These are phyloP conservation scores for Falco biarmicus DNA, from an alignment of 2,797 vertebrate genomes.

Conservation along the genomic window DNA sequence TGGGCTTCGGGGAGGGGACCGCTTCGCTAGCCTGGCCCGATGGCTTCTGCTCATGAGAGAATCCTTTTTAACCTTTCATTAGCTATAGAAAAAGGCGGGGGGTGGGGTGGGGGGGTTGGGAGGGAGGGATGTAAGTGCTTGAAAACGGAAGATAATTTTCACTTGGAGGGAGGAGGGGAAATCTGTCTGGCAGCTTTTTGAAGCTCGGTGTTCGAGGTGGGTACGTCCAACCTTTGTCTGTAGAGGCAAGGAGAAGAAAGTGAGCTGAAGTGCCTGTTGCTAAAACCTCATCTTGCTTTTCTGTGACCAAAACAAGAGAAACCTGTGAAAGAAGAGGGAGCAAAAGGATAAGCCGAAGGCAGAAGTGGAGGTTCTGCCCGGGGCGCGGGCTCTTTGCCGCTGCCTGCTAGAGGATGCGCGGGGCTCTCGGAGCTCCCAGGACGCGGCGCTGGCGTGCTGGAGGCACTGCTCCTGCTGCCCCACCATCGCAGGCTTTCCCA, in stretches of 20 bases:
- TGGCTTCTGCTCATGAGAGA: not conserved
- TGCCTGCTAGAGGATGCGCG: not conserved
- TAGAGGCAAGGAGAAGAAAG: not conserved
- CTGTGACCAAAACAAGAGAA: not conserved
- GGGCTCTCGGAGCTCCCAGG: not conserved
- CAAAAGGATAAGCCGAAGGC: not conserved
- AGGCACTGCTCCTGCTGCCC: not conserved
- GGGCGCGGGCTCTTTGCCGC: rapidly evolving
- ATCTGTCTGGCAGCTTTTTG: not conserved
- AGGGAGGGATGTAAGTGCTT: not conserved
- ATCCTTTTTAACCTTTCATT: not conserved
- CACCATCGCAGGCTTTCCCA: not conserved
- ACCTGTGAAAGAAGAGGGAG: not conserved
- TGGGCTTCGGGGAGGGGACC: not conserved
- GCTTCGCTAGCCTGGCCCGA: not conserved
- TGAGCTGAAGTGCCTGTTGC: not conserved
- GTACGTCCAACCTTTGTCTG: not conserved
- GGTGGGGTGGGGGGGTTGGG: too few species aligned
- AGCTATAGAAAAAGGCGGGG: not conserved
- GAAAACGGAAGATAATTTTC: not conserved
- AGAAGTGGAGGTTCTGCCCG: not conserved
- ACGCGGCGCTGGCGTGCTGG: not conserved
- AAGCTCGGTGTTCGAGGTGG: not conserved
- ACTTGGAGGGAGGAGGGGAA: not conserved
- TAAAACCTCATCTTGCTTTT: not conserved